Conservation (phyloP, 1,140 invertebrate genomes). For the Zaprionus capensis region DNA sequence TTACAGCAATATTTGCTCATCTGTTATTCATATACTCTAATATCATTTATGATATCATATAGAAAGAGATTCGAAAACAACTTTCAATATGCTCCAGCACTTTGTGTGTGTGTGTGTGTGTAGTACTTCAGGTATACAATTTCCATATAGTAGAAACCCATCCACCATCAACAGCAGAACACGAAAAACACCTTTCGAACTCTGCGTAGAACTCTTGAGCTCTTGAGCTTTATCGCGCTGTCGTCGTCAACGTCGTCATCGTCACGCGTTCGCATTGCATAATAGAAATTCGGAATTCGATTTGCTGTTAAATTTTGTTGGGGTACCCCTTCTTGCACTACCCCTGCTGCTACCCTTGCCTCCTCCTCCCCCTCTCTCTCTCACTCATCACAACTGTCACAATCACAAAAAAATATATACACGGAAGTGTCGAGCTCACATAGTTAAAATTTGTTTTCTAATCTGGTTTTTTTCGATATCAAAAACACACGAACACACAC, state of each 20-base stretch:
- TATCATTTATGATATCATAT: too few relatives aligned
- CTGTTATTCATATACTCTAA: too few relatives aligned
- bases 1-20: too few relatives aligned
- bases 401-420: slow-evolving; percentile 31
- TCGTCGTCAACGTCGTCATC: not conserved
- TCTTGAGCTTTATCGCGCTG: not conserved
- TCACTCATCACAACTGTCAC: not conserved
- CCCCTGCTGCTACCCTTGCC: not conserved
- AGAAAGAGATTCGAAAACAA: too few relatives aligned
- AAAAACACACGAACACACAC: slow-evolving; percentile 4
- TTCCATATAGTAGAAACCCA: not conserved
- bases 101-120: too few relatives aligned
- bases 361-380: too few relatives aligned
- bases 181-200: slow-evolving; percentile 3
- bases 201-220: not conserved
- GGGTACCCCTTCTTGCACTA: not conserved
- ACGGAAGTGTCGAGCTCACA: slow-evolving; percentile 40
- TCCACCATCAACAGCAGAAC: not conserved
- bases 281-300: slow-evolving; percentile 33
- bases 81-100: too few relatives aligned
- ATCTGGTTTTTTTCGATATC: slow-evolving; percentile 49
- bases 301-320: slow-evolving; percentile 5
- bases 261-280: slow-evolving; percentile 32
- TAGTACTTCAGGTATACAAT: not conserved
- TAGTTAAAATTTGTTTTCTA: slow-evolving; percentile 50